Conservation (phyloP, 2,113 vertebrate genomes). For the Dendropsophus ebraccatus region DNA sequence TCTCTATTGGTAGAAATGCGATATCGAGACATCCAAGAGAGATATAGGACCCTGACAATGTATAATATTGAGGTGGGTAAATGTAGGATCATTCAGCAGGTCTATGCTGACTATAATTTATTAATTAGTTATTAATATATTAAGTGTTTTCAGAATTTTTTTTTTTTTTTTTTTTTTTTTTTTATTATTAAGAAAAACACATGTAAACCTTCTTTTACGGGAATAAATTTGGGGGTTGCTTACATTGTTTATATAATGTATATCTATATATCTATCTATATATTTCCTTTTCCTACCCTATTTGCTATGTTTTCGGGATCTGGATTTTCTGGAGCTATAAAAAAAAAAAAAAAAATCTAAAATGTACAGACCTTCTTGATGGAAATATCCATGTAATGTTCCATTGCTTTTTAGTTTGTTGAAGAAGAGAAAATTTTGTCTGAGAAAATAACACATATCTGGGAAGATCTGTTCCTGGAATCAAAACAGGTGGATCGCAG, state of each 20-base stretch:
- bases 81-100: background rate
- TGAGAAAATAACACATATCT: constrained; percentile 71
- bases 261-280: too few species aligned
- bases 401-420: constrained; percentile 69
- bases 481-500: constrained; percentile 76
- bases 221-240: too few species aligned
- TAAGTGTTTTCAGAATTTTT: background rate
- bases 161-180: too few species aligned
- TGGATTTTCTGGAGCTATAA: background rate
- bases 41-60: constrained; percentile 85
- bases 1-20: constrained; percentile 84
- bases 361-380: background rate
- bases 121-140: too few species aligned
- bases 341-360: too few species aligned
- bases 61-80: constrained; percentile 81
- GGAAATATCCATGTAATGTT: background rate
- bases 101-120: background rate
- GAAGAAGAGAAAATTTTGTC: constrained; percentile 76
- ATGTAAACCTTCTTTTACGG: too few species aligned
- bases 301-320: background rate
- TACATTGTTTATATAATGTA: too few species aligned
- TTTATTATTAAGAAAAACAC: too few species aligned
- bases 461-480: constrained; percentile 79
- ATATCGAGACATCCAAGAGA: constrained; percentile 81
- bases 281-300: too few species aligned